phyloP scores from a whole-genome alignment of 2,113 vertebrate genomes.

The Leptosomus discolor region DNA sequence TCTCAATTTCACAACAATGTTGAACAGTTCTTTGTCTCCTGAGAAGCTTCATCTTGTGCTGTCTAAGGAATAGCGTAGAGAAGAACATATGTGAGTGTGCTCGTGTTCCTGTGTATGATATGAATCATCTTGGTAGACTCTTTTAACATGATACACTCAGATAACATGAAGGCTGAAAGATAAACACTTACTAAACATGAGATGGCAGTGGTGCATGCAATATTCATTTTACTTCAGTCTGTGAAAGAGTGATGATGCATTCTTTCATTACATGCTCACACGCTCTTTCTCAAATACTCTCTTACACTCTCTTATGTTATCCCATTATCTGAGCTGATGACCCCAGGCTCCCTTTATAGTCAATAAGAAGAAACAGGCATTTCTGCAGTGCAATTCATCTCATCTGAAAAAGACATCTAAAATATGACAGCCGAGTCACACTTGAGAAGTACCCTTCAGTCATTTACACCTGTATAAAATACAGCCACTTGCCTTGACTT shows the following conservation, averaged over 20 bases:
- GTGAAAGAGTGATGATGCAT: background rate
- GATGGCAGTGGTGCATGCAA: background rate
- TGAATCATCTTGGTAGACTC: background rate
- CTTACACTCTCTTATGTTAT: background rate
- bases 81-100: background rate
- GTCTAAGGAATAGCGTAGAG: background rate
- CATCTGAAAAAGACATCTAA: background rate
- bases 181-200: slow-evolving; percentile 9
- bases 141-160: background rate
- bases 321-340: background rate
- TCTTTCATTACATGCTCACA: background rate
- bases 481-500: background rate
- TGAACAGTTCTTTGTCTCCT: slow-evolving; percentile 59
- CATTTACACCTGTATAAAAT: background rate
- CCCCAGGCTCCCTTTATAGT: background rate
- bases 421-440: background rate
- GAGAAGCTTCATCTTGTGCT: slow-evolving; percentile 33
- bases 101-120: background rate
- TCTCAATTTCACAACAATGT: slow-evolving; percentile 2
- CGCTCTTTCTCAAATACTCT: background rate
- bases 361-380: background rate
- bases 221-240: background rate
- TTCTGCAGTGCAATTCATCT: background rate
- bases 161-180: background rate
- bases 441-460: background rate